phyloP scores from a whole-genome alignment of 2,797 vertebrate genomes.

The Hyperoplus lanceolatus region DNA sequence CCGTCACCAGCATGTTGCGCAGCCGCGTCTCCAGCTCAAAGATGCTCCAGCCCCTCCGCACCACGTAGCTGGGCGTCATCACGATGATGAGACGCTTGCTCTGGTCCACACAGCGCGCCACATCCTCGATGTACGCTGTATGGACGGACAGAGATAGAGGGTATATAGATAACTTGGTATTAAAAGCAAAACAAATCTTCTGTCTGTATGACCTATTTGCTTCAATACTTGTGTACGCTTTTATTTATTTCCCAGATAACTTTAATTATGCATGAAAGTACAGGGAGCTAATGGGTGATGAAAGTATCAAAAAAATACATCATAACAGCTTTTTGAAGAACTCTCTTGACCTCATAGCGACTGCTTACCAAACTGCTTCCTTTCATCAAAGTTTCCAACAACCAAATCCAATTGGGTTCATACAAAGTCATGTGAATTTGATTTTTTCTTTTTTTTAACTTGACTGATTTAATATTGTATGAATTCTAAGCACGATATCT shows the following conservation, averaged over 20 bases:
- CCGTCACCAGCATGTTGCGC: slow-evolving; percentile 96
- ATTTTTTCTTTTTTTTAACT: no score
- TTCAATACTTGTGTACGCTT: background rate
- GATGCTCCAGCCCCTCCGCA: slow-evolving; percentile 98
- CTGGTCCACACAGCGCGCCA: slow-evolving; percentile 98
- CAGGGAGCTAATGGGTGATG: slow-evolving; percentile 31
- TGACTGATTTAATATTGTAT: slow-evolving; percentile 25
- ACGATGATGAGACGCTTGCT: slow-evolving; percentile 98
- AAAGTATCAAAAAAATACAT: slow-evolving; percentile 40
- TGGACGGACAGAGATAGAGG: slow-evolving; percentile 35
- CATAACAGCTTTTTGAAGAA: slow-evolving; percentile 46
- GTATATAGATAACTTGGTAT: slow-evolving; percentile 2
- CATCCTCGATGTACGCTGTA: slow-evolving; percentile 98
- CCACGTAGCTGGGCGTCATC: slow-evolving; percentile 98
- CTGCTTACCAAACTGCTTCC: slow-evolving; percentile 19
- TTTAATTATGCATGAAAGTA: slow-evolving; percentile 18
- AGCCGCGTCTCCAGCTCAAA: slow-evolving; percentile 99
- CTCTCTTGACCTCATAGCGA: slow-evolving; percentile 46
- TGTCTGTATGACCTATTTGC: background rate
- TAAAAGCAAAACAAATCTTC: background rate
- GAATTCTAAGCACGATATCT: background rate
- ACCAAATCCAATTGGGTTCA: slow-evolving; percentile 31
- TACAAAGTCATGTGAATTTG: no score
- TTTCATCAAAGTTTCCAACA: slow-evolving; percentile 49
- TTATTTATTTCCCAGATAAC: background rate